Evolutionary conservation across 1,140 invertebrate species (phyloP), one percentile per base, ranked within the genome.

Genomic region (Pteromalus puparum): DNA sequence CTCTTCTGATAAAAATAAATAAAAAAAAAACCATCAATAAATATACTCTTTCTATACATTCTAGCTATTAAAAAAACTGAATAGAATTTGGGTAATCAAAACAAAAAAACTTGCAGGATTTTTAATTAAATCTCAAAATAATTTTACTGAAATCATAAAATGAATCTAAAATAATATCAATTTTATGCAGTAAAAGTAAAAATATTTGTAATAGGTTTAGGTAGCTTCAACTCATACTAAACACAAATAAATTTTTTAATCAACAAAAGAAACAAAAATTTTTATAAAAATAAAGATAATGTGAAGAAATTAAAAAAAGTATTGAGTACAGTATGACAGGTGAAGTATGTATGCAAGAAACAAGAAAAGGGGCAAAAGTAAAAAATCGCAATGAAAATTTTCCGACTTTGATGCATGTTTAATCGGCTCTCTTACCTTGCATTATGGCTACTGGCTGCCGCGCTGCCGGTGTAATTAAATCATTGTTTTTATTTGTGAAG

Each of bases 391-490:
- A 90, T 93, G 91, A 91, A 92, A 91, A 90, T 74, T 83, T 86
- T 81, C 85, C 74, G 75, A 87, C 92, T 91, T 90, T 89, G 91
- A 92, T 93, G 91, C 90, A 92, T 89, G 91, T 92, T 86, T 91
- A 90, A 91, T 91, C 90, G 85, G 76, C 85, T 89, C 82, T 93
- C 92, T 93, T 93, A 93, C 92, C 92, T 93, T 93, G 92, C 90
- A 90, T 92, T 92, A 93, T 93, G 90, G 90, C 90, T 91, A 92
- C 91, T 93, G 91, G 92, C 91, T 91, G 92, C 92, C 92, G 92
- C 92, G 92, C 92, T 93, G 92, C 92, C 92, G 91, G 91, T 93
- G 92, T 92, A 93, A 93, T 93, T 92, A 93, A 93, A 93, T 93
- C 88, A 93, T 91, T 92, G 92, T 92, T 89, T 93, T 92, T 93